Percentiles rank a stretch among this genome's conserved stretches.
phyloP scores from a whole-genome alignment of 2,888 invertebrate genomes.

The Erannis defoliaria region DNA sequence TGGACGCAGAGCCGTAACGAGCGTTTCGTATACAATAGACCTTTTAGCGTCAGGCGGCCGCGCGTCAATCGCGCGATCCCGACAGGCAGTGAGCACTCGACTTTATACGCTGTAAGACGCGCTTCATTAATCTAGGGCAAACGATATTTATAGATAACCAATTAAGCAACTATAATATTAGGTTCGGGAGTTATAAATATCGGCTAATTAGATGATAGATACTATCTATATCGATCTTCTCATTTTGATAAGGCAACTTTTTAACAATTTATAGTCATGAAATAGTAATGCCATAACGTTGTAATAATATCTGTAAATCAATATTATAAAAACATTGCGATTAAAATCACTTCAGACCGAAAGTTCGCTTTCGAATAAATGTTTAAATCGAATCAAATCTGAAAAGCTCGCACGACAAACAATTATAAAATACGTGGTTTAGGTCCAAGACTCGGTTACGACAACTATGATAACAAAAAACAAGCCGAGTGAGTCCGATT shows the following conservation, averaged over 20 bases:
- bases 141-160: conserved; percentile 27
- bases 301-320: not conserved
- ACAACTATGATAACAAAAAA: conserved; percentile 84
- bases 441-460: conserved; percentile 71
- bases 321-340: conserved; percentile 7
- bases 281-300: conserved; percentile 15
- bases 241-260: conserved; percentile 20
- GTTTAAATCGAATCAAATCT: conserved; percentile 15
- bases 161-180: conserved; percentile 32
- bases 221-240: conserved; percentile 25
- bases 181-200: conserved; percentile 30
- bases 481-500: conserved; percentile 76
- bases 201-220: conserved; percentile 29
- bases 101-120: conserved; percentile 57
- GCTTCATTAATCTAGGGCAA: conserved; percentile 30
- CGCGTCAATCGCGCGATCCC: conserved; percentile 77
- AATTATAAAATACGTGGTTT: conserved; percentile 72
- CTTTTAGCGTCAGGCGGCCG: conserved; percentile 84
- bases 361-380: conserved; percentile 22
- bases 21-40: conserved; percentile 85
- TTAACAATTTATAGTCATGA: conserved; percentile 3
- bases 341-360: not conserved
- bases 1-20: conserved; percentile 76
- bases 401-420: conserved; percentile 54
- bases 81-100: conserved; percentile 61